Base-by-base conservation (phyloP, 2,888 invertebrate genomes). In the Altica lythri region DNA sequence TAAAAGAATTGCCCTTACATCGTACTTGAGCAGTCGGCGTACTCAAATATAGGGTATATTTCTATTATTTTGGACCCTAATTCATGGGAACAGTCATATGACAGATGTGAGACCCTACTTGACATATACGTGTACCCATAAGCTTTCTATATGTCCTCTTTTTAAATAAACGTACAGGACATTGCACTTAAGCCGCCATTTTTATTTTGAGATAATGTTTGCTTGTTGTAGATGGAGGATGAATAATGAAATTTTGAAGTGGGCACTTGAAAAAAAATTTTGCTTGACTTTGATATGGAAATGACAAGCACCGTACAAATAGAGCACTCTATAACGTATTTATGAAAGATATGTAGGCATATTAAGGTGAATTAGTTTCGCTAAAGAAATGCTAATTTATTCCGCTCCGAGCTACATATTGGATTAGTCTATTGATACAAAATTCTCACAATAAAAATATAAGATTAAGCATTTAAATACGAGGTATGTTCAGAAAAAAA, bases 81-180 rank as follows among this genome's bases (percentile, higher is more conserved):
- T 57, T 57, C 64, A 64, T 68, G 68, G 67, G 68, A 68, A 68
- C 66, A 65, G 64, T 66, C 67, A 68, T 62, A 66, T 69, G 68
- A 69, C 68, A 69, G 68, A 69, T 69, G 68, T 64, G 67, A 65
- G 60, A 65, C 67, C 66, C 65, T 59, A 66, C 67, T 67, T 67
- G 67, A 67, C 65, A 64, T 64, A 63, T 59, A 63, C 62, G 59
- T 55, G 53, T 61, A 53, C 60, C 55, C 59, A 55, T 59, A 54
- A 53, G 52, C 50, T 44, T 55, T 51, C 53, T 61, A 53, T 55
- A 56, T 64, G 61, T 61, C 61, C 57, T 63, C 60, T 62, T 56
- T 38, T 47, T 60, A 60, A 63, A 61, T 60, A 61, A 55, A 60
- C 60, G 57, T 53, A 60, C 58, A 61, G 65, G 59, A 61, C 61